Evolutionary conservation across 1,140 invertebrate genomes (phyloP).

Genomic region (Brachionus asplanchnoidis): DNA sequence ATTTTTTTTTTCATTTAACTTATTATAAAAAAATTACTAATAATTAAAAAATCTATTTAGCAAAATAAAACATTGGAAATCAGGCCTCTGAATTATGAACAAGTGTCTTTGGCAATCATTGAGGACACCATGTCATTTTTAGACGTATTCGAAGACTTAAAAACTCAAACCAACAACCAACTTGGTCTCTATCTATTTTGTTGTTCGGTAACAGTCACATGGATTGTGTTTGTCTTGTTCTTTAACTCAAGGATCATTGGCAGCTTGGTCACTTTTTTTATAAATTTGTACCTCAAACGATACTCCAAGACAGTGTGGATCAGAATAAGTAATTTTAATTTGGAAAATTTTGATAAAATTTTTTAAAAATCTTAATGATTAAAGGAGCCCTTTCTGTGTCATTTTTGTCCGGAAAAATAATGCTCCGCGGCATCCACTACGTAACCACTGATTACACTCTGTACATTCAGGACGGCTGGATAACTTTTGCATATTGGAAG

Average conservation of each 20-base stretch:
- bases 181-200: conserved; percentile 36
- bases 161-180: conserved; percentile 38
- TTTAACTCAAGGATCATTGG: conserved; percentile 88
- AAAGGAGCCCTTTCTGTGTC: conserved; percentile 83
- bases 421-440: conserved; percentile 92
- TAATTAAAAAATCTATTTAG: background rate
- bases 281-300: conserved; percentile 72
- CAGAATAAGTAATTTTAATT: conserved; percentile 67
- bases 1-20: background rate
- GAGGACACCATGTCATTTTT: background rate
- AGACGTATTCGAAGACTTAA: conserved; percentile 10
- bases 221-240: conserved; percentile 88
- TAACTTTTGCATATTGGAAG: conserved; percentile 92
- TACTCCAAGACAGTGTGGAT: conserved; percentile 73
- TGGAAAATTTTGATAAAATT: conserved; percentile 40
- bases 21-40: background rate
- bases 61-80: background rate
- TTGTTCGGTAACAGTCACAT: conserved; percentile 62
- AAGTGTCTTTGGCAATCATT: background rate
- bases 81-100: background rate
- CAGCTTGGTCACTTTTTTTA: conserved; percentile 77
- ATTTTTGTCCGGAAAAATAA: conserved; percentile 91
- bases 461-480: conserved; percentile 88
- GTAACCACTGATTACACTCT: conserved; percentile 89
- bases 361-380: conserved; percentile 42